A percentile compares a stretch with the other conserved stretches of the same genome.
phyloP scores from a whole-genome alignment of 2,888 invertebrate species.

The Caenorhabditis sulstoni region DNA sequence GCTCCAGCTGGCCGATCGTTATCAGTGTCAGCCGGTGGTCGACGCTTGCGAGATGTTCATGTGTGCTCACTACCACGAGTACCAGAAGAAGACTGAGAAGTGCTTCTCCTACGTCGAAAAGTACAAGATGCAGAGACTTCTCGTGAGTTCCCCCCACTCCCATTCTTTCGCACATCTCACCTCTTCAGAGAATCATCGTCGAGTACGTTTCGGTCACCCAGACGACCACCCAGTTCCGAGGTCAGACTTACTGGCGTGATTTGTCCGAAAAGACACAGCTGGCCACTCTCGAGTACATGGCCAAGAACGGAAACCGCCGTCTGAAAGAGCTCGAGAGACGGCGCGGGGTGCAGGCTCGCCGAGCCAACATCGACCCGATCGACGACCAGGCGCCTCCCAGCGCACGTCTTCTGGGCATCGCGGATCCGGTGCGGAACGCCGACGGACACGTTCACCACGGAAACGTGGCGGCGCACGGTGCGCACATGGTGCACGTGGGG shows the following conservation, averaged over 20 bases:
- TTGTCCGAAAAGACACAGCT: conserved; percentile 43
- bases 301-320: conserved; percentile 7
- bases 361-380: conserved; percentile 36
- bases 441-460: conserved; percentile 4
- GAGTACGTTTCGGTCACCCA: conserved; percentile 35
- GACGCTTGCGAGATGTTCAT: conserved; percentile 55
- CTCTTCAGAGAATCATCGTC: conserved; percentile 26
- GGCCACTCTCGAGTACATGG: conserved; percentile 34
- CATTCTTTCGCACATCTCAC: not conserved
- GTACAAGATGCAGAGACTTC: conserved; percentile 43
- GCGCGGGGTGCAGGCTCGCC: conserved; percentile 25
- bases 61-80: conserved; percentile 50
- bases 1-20: conserved; percentile 41
- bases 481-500: no score
- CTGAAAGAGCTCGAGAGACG: conserved; percentile 29
- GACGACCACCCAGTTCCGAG: conserved; percentile 24
- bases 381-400: conserved; percentile 41
- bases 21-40: conserved; percentile 39
- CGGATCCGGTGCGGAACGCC: conserved; percentile 30
- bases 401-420: conserved; percentile 22
- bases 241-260: conserved; percentile 27
- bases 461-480: not conserved
- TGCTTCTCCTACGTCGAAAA: conserved; percentile 42
- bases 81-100: conserved; percentile 47
- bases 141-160: conserved; percentile 6